Base-by-base conservation (phyloP, 2,113 vertebrate genomes). In the Panthera uncia region DNA sequence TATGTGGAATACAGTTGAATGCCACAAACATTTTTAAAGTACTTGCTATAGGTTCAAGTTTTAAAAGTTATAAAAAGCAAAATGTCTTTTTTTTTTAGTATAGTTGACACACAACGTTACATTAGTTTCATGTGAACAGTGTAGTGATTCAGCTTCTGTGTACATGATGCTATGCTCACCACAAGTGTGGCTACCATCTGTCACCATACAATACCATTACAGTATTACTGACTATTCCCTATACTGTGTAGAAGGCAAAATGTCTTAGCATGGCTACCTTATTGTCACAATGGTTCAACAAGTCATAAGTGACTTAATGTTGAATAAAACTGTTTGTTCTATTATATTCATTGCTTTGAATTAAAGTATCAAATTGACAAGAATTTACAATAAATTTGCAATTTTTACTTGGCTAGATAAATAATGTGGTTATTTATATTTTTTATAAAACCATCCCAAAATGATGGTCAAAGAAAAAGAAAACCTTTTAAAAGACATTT, bases 311-410 rank as follows among this genome's bases (percentile, higher is more conserved):
- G 33, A 96, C 45, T 89, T 86, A 63, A 82, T 73, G 14, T 95
- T 86, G 65, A 94, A 84, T 48, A 92, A 96, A 76, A 80, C 13
- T n/a, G 25, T 85, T 89, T 91, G 18, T 25, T 89, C 50, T 92
- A 10, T 81, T 85, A 76, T 36, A 50, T 45, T 7, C 2, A 74
- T 96, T 97, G n/a, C 48, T 95, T 91, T 95, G 52, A 93, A 31
- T 92, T 89, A 61, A 96, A 97, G 81, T 81, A 65, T 38, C 50
- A 89, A 78, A 55, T 84, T 79, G 38, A 25, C 11, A 94, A 93
- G 68, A 90, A 84, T 93, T 6, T 93, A 82, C 61, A 89, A 87
- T 90, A 89, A 96, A 68, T 89, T 68, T 97, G 18, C 69, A 82
- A 68, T 57, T 94, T 95, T 94, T 73, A 90, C 29, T 66, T 87